Evolutionary conservation across 2,888 invertebrate species (phyloP), one percentile per base, ranked within the genome.

Genomic region (Augiades crinisus): DNA sequence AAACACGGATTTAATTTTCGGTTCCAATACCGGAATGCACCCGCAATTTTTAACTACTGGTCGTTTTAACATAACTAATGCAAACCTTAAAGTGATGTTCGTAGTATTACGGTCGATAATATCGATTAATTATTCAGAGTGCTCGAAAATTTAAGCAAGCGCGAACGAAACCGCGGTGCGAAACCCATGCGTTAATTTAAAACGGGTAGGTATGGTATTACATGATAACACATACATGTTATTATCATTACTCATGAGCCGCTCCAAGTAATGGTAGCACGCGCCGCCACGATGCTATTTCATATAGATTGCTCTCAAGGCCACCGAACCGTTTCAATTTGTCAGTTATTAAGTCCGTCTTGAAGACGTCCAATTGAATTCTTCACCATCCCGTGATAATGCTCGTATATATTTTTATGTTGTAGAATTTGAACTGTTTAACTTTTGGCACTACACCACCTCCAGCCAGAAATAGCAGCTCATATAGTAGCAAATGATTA

Each of bases 241-340:
- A 53, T 61, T 45, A 45, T 51, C 54, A 36, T 50, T 47, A 51
- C 19, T 49, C 31, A 44, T 30, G 27, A 34, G 61, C 54, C 56
- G 54, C 55, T 49, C 59, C 65, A 63, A 43, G 10, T 24, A 61
- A 60, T 62, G 63, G 59, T 54, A 46, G 38, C 55, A 53, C 57
- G 45, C 54, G 54, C 56, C 53, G 55, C 49, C 52, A 57, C 56
- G 59, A 64, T 63, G 67, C 57, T 52, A 59, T 45, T 58, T 54
- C 55, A 57, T 62, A 61, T 65, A 64, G 63, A 78, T 77, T 75
- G 71, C 55, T 60, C 65, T 68, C 75, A 78, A 80, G 81, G 81
- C 63, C 70, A 46, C 58, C 53, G 59, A 72, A 73, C 72, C 74
- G 71, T 69, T 64, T 68, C 64, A 62, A 64, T 69, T 68, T 59